phyloP scores from a whole-genome alignment of 2,113 vertebrate species.

The Caranx melampygus region DNA sequence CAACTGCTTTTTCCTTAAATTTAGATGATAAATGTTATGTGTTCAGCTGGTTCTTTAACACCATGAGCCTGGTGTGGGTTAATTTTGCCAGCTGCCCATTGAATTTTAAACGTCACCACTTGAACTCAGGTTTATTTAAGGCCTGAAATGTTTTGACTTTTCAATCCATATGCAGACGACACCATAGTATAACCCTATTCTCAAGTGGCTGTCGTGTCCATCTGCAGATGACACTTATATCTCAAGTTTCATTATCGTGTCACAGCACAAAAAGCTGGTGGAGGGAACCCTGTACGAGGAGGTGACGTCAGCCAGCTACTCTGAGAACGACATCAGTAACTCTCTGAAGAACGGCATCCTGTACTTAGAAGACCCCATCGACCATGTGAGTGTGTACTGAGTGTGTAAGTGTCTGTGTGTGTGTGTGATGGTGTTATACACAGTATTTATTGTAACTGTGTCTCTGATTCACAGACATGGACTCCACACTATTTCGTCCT shows the following conservation, averaged over 20 bases:
- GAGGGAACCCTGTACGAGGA: slow-evolving; percentile 90
- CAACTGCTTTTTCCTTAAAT: too few relatives aligned
- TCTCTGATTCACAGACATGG: slow-evolving; percentile 83
- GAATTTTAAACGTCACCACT: too few relatives aligned
- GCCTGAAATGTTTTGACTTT: too few relatives aligned
- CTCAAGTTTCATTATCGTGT: background rate
- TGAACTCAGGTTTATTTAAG: too few relatives aligned
- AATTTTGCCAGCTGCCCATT: too few relatives aligned
- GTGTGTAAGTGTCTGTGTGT: background rate
- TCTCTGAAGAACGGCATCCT: slow-evolving; percentile 91
- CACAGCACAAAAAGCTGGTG: slow-evolving; percentile 90
- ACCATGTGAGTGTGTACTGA: slow-evolving; percentile 82
- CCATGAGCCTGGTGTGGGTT: too few relatives aligned
- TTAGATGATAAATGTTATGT: too few relatives aligned
- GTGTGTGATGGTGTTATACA: background rate
- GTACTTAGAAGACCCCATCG: slow-evolving; percentile 90
- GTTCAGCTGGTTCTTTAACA: too few relatives aligned
- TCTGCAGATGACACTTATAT: background rate
- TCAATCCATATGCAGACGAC: too few relatives aligned
- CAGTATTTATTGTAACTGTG: background rate
- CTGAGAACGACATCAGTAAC: slow-evolving; percentile 91
- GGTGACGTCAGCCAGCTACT: slow-evolving; percentile 88
- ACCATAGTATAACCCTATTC: too few relatives aligned
- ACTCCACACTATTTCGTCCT: slow-evolving; percentile 91
- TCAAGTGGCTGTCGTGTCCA: too few relatives aligned